Percentiles rank a stretch among this genome's conserved stretches.
Evolutionary conservation across 1,140 invertebrate genomes (phyloP).

Genomic region (Papilio glaucus): DNA sequence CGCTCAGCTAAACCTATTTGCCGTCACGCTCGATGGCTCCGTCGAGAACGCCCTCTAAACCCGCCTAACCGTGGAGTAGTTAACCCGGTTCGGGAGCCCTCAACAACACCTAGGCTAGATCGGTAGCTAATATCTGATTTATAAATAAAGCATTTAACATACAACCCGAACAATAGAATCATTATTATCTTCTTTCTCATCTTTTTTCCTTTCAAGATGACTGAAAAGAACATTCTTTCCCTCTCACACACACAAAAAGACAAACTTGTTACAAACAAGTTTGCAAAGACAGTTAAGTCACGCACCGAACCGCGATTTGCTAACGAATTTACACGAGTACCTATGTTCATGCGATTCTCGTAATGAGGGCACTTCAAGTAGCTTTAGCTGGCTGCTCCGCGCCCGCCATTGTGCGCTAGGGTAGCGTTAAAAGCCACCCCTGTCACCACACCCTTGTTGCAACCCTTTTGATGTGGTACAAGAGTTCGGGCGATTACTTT

Average conservation of each 20-base stretch:
- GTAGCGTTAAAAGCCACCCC: not conserved
- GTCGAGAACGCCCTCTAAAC: too few relatives aligned
- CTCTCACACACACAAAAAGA: not conserved
- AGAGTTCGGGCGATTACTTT: not conserved
- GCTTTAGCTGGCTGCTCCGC: not conserved
- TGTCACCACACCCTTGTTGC: not conserved
- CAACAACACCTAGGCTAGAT: too few relatives aligned
- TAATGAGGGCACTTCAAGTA: slow-evolving; percentile 21
- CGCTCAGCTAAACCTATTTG: too few relatives aligned
- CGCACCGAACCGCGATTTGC: not conserved
- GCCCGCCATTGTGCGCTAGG: not conserved
- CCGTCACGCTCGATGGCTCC: too few relatives aligned
- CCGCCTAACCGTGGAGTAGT: too few relatives aligned
- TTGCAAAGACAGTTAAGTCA: not conserved
- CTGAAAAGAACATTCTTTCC: too few relatives aligned
- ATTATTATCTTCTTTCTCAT: too few relatives aligned
- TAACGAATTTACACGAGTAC: not conserved
- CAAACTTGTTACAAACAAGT: not conserved
- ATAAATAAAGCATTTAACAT: not conserved
- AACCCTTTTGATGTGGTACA: slow-evolving; percentile 23
- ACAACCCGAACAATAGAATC: too few relatives aligned
- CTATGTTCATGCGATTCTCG: slow-evolving; percentile 16
- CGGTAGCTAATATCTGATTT: too few relatives aligned
- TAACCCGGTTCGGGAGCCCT: too few relatives aligned
- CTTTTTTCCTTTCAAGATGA: too few relatives aligned